phyloP scores from a whole-genome alignment of 2,113 vertebrate species.

The Proteles cristata region DNA sequence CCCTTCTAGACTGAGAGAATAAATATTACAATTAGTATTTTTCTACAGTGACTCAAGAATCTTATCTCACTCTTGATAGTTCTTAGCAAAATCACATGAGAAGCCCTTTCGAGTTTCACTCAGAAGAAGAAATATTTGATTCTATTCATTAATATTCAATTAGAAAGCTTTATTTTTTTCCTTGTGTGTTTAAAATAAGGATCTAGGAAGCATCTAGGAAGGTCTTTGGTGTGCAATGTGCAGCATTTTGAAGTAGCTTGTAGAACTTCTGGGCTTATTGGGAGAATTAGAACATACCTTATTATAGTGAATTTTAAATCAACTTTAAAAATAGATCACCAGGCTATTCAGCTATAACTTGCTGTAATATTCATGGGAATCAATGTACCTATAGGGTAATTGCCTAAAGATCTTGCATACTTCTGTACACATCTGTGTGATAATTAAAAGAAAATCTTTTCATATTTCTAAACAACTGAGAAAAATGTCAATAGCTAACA shows the following conservation, averaged over 20 bases:
- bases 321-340: constrained; percentile 32
- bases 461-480: not conserved
- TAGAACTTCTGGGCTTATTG: constrained; percentile 22
- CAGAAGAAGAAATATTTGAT: not conserved
- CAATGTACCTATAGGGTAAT: constrained; percentile 14
- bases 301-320: constrained; percentile 61
- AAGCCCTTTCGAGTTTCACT: not conserved
- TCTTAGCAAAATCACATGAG: constrained; percentile 38
- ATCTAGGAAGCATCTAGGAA: not conserved
- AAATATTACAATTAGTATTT: not conserved
- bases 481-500: not conserved
- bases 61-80: not conserved
- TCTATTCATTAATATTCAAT: not conserved
- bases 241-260: constrained; percentile 7
- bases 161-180: not conserved
- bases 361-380: constrained; percentile 4
- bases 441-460: not conserved
- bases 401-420: not conserved
- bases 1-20: constrained; percentile 17
- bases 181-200: not conserved
- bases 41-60: not conserved
- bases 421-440: not conserved
- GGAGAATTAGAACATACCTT: not conserved
- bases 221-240: not conserved
- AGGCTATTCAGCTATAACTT: not conserved